phyloP scores from a whole-genome alignment of 2,888 invertebrate genomes.

The Callyntrura guangdongensis region DNA sequence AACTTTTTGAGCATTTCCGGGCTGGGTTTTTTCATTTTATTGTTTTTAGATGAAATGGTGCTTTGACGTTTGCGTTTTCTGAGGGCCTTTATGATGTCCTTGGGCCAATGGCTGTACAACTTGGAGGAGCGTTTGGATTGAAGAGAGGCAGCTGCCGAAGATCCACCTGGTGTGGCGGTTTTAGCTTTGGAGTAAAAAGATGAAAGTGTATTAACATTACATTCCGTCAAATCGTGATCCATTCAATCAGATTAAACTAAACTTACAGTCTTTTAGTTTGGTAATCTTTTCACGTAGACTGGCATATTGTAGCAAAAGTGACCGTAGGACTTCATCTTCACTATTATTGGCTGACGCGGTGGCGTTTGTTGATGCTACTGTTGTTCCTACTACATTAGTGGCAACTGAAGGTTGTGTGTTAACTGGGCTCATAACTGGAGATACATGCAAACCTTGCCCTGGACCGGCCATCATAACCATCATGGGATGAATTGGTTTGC shows the following conservation, averaged over 20 bases:
- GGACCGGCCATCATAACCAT: conserved; percentile 46
- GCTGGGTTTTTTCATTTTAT: conserved; percentile 73
- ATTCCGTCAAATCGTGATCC: background rate
- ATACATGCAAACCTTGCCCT: background rate
- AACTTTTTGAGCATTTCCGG: conserved; percentile 71
- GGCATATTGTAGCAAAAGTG: conserved; percentile 82
- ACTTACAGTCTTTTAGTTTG: conserved; percentile 73
- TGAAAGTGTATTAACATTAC: background rate
- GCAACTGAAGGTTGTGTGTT: background rate
- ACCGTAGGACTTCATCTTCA: conserved; percentile 78
- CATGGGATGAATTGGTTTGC: conserved; percentile 79
- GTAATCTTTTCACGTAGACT: conserved; percentile 81
- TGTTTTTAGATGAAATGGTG: conserved; percentile 69
- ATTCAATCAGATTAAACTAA: background rate
- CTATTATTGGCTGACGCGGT: conserved; percentile 52
- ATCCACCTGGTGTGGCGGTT: conserved; percentile 26
- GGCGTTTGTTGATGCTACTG: background rate
- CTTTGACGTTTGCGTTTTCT: conserved; percentile 72
- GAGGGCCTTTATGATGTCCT: conserved; percentile 69
- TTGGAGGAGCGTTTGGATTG: conserved; percentile 68
- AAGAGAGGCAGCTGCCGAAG: background rate
- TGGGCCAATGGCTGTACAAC: conserved; percentile 72
- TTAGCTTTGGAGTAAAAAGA: conserved; percentile 34
- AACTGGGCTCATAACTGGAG: background rate
- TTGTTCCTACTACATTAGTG: background rate